phyloP scores from a whole-genome alignment of 2,888 invertebrate genomes.

The Tenthredo distinguenda region DNA sequence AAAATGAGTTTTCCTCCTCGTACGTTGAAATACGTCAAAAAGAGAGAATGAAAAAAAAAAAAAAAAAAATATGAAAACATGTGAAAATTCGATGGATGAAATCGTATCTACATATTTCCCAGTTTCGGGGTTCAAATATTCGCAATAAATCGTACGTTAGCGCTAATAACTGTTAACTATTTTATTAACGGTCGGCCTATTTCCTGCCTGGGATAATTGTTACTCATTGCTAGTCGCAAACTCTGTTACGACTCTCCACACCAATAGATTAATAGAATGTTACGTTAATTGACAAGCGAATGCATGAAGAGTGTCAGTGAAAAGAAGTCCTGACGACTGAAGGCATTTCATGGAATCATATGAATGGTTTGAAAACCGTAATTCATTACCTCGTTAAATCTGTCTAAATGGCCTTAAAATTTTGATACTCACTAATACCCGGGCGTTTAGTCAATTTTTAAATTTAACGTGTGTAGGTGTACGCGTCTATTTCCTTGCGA shows the following conservation, averaged over 20 bases:
- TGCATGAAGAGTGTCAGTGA: neutral
- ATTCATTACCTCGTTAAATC: neutral
- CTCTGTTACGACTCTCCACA: neutral
- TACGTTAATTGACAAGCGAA: neutral
- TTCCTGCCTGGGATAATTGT: neutral
- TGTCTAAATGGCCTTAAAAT: neutral
- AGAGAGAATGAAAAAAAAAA: neutral
- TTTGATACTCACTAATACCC: neutral
- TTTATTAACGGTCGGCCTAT: neutral
- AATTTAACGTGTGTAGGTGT: neutral
- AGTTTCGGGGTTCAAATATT: neutral
- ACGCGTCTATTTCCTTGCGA: neutral
- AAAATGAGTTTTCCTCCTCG: conserved; percentile 7
- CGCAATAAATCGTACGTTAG: neutral
- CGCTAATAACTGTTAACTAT: neutral
- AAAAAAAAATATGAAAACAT: neutral
- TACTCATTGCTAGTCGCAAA: neutral
- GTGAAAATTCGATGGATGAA: neutral
- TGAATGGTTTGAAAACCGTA: neutral
- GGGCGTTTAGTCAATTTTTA: neutral
- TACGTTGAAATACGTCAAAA: neutral
- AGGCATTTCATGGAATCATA: neutral
- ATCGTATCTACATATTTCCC: neutral
- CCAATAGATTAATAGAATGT: neutral
- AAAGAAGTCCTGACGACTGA: neutral